Evolutionary conservation across 1,140 invertebrate genomes (phyloP).

Genomic region (Caenorhabditis inopinata): DNA sequence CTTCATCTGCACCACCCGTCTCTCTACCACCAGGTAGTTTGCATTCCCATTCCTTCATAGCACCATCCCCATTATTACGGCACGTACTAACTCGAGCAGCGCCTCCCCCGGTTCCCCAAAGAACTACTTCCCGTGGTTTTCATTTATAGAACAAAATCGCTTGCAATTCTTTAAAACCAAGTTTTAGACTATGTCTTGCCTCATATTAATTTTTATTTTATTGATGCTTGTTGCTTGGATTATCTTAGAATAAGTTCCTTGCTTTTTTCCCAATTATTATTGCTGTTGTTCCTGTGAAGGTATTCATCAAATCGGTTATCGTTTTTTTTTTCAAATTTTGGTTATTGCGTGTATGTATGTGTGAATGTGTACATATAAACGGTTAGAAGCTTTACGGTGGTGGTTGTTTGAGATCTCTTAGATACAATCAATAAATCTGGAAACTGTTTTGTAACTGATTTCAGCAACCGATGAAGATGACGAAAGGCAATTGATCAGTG

Average conservation of each 20-base stretch:
- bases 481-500: not conserved
- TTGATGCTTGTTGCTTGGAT: too few relatives aligned
- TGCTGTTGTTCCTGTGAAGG: not conserved
- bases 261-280: not conserved
- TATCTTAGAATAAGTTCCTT: too few relatives aligned
- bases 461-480: conserved; percentile 19
- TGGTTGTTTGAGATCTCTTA: not conserved
- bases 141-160: not conserved
- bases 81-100: not conserved
- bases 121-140: conserved; percentile 19
- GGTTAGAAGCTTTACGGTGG: not conserved
- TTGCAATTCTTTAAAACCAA: too few relatives aligned
- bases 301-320: not conserved
- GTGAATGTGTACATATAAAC: conserved; percentile 28
- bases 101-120: not conserved
- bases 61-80: conserved; percentile 20
- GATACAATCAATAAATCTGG: too few relatives aligned
- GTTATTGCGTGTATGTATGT: not conserved
- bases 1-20: not conserved
- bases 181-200: too few relatives aligned
- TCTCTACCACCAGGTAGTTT: conserved; percentile 18
- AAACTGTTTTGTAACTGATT: not conserved
- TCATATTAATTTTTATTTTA: not conserved
- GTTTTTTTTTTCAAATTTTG: too few relatives aligned
- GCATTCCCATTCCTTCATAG: not conserved